Evolutionary conservation across 1,140 invertebrate genomes (phyloP).

Genomic region (Metopolophium dirhodum): DNA sequence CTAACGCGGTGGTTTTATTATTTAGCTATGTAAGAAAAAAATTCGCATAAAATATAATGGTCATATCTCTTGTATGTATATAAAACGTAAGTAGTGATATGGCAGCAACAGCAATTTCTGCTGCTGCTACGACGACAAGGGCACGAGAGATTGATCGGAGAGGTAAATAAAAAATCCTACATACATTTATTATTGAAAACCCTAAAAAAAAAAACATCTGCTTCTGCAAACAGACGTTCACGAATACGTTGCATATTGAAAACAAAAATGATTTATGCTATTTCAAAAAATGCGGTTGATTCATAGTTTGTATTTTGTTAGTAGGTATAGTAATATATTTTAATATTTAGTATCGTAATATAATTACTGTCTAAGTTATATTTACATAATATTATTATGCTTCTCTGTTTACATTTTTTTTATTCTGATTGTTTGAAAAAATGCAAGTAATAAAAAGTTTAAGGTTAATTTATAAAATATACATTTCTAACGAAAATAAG

Average conservation of each 20-base stretch:
- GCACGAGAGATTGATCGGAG: conserved; percentile 46
- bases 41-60: conserved; percentile 27
- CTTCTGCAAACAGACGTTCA: background rate
- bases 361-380: background rate
- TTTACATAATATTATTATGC: background rate
- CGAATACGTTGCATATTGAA: background rate
- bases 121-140: conserved; percentile 17
- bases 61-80: conserved; percentile 49
- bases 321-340: background rate
- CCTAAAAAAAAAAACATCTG: background rate
- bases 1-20: background rate
- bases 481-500: too few species aligned
- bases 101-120: conserved; percentile 19
- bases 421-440: background rate
- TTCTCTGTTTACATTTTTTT: background rate
- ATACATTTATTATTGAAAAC: background rate
- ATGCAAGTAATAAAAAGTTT: background rate
- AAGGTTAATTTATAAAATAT: background rate
- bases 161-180: background rate
- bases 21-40: background rate
- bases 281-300: background rate
- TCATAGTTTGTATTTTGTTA: background rate
- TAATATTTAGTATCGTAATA: background rate
- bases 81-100: conserved; percentile 20
- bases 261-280: background rate